phyloP scores from a whole-genome alignment of 2,888 invertebrate genomes.

The Drosophila tanythrix region DNA sequence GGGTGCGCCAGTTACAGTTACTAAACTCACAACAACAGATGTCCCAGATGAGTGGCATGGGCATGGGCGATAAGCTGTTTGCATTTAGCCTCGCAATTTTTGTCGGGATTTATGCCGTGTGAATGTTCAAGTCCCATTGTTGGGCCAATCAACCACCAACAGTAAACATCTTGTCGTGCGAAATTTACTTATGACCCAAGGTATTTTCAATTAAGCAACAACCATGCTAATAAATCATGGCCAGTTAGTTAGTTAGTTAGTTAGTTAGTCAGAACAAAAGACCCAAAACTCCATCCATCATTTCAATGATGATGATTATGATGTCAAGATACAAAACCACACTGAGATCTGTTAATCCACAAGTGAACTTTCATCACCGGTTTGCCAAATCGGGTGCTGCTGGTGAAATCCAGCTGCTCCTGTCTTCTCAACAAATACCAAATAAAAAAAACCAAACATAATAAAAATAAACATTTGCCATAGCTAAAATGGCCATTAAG shows the following conservation, averaged over 20 bases:
- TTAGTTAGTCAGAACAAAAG: constrained; percentile 34
- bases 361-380: constrained; percentile 57
- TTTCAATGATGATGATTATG: constrained; percentile 6
- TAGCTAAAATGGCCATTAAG: constrained; percentile 54
- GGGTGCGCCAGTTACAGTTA: constrained; percentile 17
- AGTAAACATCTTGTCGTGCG: constrained; percentile 46
- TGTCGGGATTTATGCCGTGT: constrained; percentile 66
- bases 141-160: constrained; percentile 37
- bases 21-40: constrained; percentile 11
- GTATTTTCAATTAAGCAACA: constrained; percentile 64
- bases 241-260: constrained; percentile 12
- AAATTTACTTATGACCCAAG: constrained; percentile 55
- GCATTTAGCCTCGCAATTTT: constrained; percentile 56
- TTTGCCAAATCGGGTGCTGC: constrained; percentile 27
- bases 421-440: constrained; percentile 24
- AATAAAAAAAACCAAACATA: constrained; percentile 12
- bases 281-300: background rate
- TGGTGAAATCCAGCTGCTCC: constrained; percentile 44
- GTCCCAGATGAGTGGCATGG: constrained; percentile 41
- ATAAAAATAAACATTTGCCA: constrained; percentile 24
- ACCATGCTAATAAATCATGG: constrained; percentile 51
- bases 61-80: constrained; percentile 48
- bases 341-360: constrained; percentile 21
- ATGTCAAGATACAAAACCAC: constrained; percentile 2
- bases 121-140: constrained; percentile 57